Evolutionary conservation across 2,797 vertebrate species (phyloP), one percentile per base, ranked within the genome.

Genomic region (Fistularia tabacaria): DNA sequence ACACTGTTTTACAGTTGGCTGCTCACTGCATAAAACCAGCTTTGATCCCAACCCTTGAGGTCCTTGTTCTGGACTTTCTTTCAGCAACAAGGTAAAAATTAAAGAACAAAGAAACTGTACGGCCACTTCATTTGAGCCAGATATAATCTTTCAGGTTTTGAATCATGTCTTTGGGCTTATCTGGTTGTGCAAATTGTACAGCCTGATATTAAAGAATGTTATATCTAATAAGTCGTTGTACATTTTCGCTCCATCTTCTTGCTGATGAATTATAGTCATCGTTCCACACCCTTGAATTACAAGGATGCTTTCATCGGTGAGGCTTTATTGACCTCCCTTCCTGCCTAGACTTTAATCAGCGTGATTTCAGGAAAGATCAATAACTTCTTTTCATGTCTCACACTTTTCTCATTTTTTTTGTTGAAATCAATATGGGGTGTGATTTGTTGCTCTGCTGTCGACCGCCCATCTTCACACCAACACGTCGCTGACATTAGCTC

Each of bases 361-460:
- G 69, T 79, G 80, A 86, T 84, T 82, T 89, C 73, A 74, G 66
- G 57, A 51, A 62, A 60, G 78, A 90, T 90, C 88, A 82, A 89
- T 91, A 90, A 67, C 59, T 82, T 81, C 80, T 87, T 89, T 89
- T 85, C 81, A 87, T 80, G 62, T 89, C 81, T 81, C 66, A 71
- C 84, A 82, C 83, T 85, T 87, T 83, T 85, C 80, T 77, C 77
- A 48, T 80, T 80, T 76, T 84, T 80, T 62, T 56, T 10, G 47
- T 39, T 47, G 44, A 54, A 67, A 86, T 91, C 86, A 85, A 91
- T 90, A 83, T 64, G 39, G 43, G 5, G 25, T 25, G 25, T 25
- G 25, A 25, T 25, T 2, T 25, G 25, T 25, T 25, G 25, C 25
- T 25, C 25, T 25, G 25, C 25, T 25, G 25, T 5, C 25, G 25